These are phyloP conservation scores for Thomomys bottae DNA, from an alignment of 2,113 vertebrate genomes.

Conservation along the genomic window DNA sequence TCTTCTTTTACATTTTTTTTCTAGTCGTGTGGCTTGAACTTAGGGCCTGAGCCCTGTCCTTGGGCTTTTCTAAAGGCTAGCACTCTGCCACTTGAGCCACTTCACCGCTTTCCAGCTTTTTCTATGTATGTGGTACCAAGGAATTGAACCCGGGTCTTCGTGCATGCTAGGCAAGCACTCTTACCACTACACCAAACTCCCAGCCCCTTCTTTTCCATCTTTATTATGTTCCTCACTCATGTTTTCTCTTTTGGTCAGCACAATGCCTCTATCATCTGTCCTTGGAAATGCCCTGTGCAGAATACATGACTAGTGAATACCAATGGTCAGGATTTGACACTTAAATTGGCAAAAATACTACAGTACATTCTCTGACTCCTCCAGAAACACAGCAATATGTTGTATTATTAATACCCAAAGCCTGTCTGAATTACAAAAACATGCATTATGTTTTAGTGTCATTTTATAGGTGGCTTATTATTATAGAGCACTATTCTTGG, in stretches of 20 bases:
- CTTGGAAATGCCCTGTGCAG: neutral
- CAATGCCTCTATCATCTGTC: neutral
- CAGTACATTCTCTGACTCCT: neutral
- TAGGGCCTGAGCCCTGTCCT: no score
- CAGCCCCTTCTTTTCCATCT: neutral
- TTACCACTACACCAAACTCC: no score
- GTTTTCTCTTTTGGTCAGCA: neutral
- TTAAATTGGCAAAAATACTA: neutral
- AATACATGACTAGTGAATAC: fast-evolving
- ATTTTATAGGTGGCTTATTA: neutral
- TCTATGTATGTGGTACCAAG: no score
- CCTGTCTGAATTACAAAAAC: neutral
- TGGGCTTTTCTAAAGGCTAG: no score
- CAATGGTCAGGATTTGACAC: neutral
- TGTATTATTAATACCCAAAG: neutral
- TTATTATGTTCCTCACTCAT: neutral
- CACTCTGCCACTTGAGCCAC: no score
- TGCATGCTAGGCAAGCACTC: no score
- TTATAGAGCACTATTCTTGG: neutral
- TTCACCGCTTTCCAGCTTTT: no score
- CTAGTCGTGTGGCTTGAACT: no score
- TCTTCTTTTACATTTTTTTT: neutral
- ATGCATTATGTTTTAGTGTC: neutral
- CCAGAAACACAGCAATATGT: neutral
- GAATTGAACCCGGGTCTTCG: no score